These are phyloP conservation scores for Alligator mississippiensis DNA, from an alignment of 2,113 vertebrate genomes.

Conservation along the genomic window DNA sequence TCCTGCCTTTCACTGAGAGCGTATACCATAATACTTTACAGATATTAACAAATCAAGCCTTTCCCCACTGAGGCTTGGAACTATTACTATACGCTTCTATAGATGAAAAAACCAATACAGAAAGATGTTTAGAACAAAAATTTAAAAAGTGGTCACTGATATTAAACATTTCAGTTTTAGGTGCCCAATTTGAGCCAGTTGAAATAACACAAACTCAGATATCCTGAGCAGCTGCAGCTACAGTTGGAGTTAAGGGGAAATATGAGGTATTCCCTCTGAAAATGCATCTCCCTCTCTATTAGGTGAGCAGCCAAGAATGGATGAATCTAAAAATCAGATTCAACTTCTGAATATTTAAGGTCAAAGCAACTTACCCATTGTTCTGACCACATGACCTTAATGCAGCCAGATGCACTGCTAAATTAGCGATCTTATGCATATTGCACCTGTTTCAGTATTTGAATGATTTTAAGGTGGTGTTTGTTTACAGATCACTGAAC, in stretches of 20 bases:
- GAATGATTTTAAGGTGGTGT: neutral
- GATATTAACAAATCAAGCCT: neutral
- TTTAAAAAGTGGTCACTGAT: neutral
- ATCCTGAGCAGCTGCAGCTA: neutral
- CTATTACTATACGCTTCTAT: neutral
- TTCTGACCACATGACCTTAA: too few species aligned
- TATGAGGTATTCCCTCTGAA: neutral
- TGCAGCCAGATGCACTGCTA: too few species aligned
- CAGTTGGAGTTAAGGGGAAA: neutral
- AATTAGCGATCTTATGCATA: neutral
- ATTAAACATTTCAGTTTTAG: neutral
- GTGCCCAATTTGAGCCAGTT: neutral
- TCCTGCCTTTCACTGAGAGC: neutral
- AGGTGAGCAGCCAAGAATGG: neutral
- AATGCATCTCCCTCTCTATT: neutral
- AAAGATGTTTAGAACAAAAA: neutral
- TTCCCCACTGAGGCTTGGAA: neutral
- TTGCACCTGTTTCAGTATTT: slow-evolving; percentile 6
- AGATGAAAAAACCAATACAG: neutral
- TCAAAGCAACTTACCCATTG: too few species aligned
- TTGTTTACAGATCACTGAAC: too few species aligned
- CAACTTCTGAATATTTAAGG: neutral
- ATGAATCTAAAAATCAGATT: neutral
- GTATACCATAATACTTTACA: neutral
- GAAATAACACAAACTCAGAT: neutral